Percentiles rank a stretch among this genome's conserved stretches.
phyloP scores from a whole-genome alignment of 1,140 invertebrate species.

The Wasmannia auropunctata region DNA sequence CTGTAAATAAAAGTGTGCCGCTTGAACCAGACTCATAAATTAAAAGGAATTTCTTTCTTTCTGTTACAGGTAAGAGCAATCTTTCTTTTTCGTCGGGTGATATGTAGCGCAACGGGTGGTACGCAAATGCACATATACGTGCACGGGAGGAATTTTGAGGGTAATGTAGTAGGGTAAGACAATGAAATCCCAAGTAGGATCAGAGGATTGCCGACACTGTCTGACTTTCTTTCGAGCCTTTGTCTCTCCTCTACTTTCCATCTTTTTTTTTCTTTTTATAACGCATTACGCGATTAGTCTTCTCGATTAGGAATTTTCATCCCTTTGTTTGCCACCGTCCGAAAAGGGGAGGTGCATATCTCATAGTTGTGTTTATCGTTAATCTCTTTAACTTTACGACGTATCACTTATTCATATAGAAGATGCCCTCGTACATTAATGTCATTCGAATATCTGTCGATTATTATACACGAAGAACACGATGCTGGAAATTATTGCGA shows the following conservation, averaged over 20 bases:
- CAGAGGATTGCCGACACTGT: constrained; percentile 66
- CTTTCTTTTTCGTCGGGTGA: constrained; percentile 20
- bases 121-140: constrained; percentile 18
- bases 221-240: constrained; percentile 9
- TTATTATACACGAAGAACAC: neutral
- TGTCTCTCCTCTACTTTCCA: constrained; percentile 17
- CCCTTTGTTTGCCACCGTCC: constrained; percentile 62
- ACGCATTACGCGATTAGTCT: constrained; percentile 63
- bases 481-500: neutral
- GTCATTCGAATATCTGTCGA: neutral
- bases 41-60: constrained; percentile 38
- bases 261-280: constrained; percentile 56
- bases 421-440: neutral
- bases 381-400: constrained; percentile 64
- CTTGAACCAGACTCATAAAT: neutral
- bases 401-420: constrained; percentile 44
- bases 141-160: constrained; percentile 62
- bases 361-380: constrained; percentile 64
- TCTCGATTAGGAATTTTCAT: constrained; percentile 65
- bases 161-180: constrained; percentile 67
- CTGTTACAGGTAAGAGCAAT: constrained; percentile 75
- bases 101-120: constrained; percentile 25
- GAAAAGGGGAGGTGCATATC: constrained; percentile 2
- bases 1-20: neutral
- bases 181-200: constrained; percentile 73